Evolutionary conservation across 2,113 vertebrate genomes (phyloP).

Genomic region (Leucopternis melanops): DNA sequence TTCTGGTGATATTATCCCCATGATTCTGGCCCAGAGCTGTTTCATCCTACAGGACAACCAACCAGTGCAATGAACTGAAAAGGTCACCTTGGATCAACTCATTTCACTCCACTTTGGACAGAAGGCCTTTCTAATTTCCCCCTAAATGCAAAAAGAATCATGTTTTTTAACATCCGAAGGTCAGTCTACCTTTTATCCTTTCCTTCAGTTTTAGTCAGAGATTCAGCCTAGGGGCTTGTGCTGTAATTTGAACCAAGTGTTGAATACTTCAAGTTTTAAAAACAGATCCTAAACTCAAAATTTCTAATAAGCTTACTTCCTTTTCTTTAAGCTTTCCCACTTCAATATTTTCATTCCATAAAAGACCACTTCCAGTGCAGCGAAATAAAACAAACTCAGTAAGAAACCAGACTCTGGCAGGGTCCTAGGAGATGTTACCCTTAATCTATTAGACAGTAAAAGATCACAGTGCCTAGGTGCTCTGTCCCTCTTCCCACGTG

Average conservation of each 20-base stretch:
- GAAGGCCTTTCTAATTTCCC: not conserved
- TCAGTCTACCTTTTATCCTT: not conserved
- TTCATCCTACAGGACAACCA: not conserved
- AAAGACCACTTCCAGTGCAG: not conserved
- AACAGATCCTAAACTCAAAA: not conserved
- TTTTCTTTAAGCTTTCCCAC: not conserved
- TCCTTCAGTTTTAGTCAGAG: not conserved
- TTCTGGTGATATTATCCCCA: not conserved
- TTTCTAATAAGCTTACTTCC: not conserved
- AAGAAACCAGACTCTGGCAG: not conserved
- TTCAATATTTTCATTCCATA: not conserved
- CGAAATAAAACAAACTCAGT: not conserved
- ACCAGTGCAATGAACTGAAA: not conserved
- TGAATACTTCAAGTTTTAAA: not conserved
- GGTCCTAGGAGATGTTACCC: not conserved
- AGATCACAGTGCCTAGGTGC: not conserved
- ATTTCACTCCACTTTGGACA: not conserved
- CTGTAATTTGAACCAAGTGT: slow-evolving; percentile 10
- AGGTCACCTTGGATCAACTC: not conserved
- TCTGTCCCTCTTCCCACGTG: not conserved
- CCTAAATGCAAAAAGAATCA: not conserved
- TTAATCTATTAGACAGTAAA: not conserved
- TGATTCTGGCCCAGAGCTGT: not conserved
- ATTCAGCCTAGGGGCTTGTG: not conserved
- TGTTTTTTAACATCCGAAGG: not conserved